Evolutionary conservation across 2,113 vertebrate genomes (phyloP).

Genomic region (Eublepharis macularius): DNA sequence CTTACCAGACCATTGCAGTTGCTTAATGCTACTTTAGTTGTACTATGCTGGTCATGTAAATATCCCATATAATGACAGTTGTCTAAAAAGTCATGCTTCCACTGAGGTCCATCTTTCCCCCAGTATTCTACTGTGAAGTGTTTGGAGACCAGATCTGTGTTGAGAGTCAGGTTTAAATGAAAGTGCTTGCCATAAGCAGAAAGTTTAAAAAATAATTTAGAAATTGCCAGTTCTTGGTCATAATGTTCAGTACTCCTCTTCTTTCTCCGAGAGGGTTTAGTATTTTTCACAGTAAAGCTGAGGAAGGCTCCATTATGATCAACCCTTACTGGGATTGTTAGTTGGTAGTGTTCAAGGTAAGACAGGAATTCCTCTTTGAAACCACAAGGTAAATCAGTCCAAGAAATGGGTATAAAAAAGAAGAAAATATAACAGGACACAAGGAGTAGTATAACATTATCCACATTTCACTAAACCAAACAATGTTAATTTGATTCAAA

Average conservation of each 20-base stretch:
- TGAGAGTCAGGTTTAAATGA: constrained; percentile 97
- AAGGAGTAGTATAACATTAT: constrained; percentile 70
- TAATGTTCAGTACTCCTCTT: constrained; percentile 82
- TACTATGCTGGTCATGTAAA: constrained; percentile 86
- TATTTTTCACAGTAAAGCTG: constrained; percentile 97
- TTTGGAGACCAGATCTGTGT: constrained; percentile 94
- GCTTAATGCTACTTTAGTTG: constrained; percentile 93
- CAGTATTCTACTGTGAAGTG: constrained; percentile 98
- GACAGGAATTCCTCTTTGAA: constrained; percentile 98
- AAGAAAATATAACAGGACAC: constrained; percentile 79
- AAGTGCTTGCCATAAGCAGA: constrained; percentile 99
- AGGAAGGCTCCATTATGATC: constrained; percentile 94
- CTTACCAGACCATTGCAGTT: constrained; percentile 98
- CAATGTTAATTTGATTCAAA: constrained; percentile 3
- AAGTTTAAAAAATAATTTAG: constrained; percentile 95
- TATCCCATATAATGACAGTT: constrained; percentile 96
- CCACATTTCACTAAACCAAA: constrained; percentile 46
- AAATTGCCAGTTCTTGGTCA: constrained; percentile 80
- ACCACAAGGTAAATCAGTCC: constrained; percentile 77
- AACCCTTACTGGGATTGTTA: constrained; percentile 93
- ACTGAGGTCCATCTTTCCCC: constrained; percentile 90
- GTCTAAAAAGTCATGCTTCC: constrained; percentile 88
- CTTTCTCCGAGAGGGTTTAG: constrained; percentile 87
- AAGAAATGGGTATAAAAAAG: constrained; percentile 72
- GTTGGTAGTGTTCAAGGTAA: constrained; percentile 97